Base-by-base conservation (phyloP, 2,888 invertebrate genomes). In the Sphaerophoria rueppellii region DNA sequence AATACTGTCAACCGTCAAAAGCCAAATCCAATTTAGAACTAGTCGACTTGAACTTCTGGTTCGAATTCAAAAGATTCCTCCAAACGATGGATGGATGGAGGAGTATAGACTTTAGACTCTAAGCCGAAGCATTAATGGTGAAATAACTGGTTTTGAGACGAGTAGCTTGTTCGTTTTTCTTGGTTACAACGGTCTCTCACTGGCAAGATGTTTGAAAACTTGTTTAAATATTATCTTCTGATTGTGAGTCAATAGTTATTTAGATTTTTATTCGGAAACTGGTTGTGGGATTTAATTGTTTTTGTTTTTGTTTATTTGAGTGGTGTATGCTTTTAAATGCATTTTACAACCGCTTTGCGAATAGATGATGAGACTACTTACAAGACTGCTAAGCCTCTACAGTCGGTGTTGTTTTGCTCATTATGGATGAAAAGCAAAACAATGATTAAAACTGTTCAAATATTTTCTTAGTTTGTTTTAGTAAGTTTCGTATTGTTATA, bases 201-300 rank as follows among this genome's bases (percentile, higher is more conserved):
- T 3, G 6, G 60, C 40, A 60, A 12, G 37, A 37, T 24, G 57
- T 14, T 40, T 6, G 43, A 4, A 35, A 60, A 60, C 35, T 43
- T 16, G 60, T 37, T 43, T 60, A 1, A 40, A 16, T 58, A 35
- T 55, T 35, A 7, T 40, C 40, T 40, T 40, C 16, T 24, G 7
- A 57, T 35, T 24, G 24, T 24, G 24, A 57, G n/a, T 35, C 16
- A 9, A 43, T 40, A 14, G 32, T 46, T 43, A 48, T 63, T 46
- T 43, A 60, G 16, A 58, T 40, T 40, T 40, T 16, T 6, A 2
- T 37, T 14, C 14, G 14, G 16, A 50, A 40, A 58, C 58, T 58
- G 58, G 58, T 61, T 61, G 5, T 32, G 32, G 61, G 4, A 61
- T 61, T 61, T 32, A 32, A 61, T 46, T 60, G 40, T 43, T 43